These are phyloP conservation scores for Lydus trimaculatus DNA, from an alignment of 2,888 invertebrate species.

Conservation along the genomic window DNA sequence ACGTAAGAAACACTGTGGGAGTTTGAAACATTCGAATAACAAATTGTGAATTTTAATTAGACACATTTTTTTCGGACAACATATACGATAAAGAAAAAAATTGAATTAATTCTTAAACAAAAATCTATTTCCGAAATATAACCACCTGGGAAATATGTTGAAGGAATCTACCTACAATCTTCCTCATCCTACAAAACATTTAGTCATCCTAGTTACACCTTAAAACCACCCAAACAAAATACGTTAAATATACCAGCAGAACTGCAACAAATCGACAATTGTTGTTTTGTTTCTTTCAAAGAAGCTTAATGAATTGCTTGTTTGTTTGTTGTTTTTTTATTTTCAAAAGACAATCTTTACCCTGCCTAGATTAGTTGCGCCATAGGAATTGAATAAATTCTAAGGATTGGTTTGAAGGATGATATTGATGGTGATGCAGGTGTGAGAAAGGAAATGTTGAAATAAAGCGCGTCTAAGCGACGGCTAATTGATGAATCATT, in stretches of 20 bases:
- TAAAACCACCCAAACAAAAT: conserved; percentile 11
- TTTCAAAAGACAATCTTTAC: conserved; percentile 28
- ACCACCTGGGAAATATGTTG: conserved; percentile 20
- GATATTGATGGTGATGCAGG: conserved; percentile 25
- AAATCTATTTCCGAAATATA: background rate
- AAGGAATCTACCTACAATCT: conserved; percentile 30
- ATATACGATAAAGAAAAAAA: background rate
- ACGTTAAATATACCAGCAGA: conserved; percentile 13
- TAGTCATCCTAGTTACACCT: conserved; percentile 12
- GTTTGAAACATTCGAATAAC: background rate
- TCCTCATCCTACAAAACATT: conserved; percentile 30
- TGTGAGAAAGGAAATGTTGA: conserved; percentile 41
- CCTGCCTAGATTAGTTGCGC: conserved; percentile 22
- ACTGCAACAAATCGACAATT: conserved; percentile 6
- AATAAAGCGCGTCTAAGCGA: conserved; percentile 32
- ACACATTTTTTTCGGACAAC: background rate
- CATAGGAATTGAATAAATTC: conserved; percentile 21
- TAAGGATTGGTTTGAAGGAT: conserved; percentile 31
- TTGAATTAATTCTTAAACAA: no score
- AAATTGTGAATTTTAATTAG: conserved; percentile 2
- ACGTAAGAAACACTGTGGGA: conserved; percentile 1
- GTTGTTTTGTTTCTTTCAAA: background rate
- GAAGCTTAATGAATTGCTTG: background rate
- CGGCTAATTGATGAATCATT: conserved; percentile 21
- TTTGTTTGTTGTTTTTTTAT: conserved; percentile 2